Base-by-base conservation (phyloP, 2,888 invertebrate genomes). In the Phaedon cochleariae region DNA sequence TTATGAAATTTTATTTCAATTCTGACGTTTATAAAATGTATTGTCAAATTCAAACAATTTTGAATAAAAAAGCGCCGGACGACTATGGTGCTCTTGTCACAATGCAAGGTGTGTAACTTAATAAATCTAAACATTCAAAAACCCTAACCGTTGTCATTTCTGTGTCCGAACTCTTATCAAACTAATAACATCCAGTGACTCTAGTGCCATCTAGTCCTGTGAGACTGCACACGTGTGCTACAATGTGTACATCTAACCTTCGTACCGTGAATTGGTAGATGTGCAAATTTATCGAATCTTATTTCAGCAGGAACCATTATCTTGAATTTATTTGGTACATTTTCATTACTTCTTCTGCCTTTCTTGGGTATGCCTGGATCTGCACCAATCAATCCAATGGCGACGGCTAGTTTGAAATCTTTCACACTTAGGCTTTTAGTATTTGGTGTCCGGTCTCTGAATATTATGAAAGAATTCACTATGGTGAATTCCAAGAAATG, bases 401-500 rank as follows among this genome's bases (percentile, higher is more conserved):
- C 26, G 45, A 59, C 49, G 17, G 49, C 48, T 29, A 59, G 15
- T 29, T 17, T 21, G 20, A 59, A 49, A 57, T 31, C 7, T 77
- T 59, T 59, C 49, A 59, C 26, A 49, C 15, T 26, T 34, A 59
- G 7, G 20, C 41, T 12, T 22, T 52, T n/a, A 10, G 21, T 21
- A 15, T 49, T 9, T 21, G 7, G 20, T 49, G 20, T 21, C 21
- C 21, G 49, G 21, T 49, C 10, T 41, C n/a, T 55, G 41, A 55
- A 55, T 41, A 60, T 60, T 37, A 60, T 60, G 52, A 15, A 49
- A 12, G 59, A 51, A 59, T 49, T 51, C 7, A 49, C 34, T 10
- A 59, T 18, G 26, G 49, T 22, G 2, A 49, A 1, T 29, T 59
- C 59, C 17, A 59, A 10, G 18, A 49, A 51, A 34, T 59, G 21